These are phyloP conservation scores for Carterocephalus palaemon DNA, from an alignment of 2,888 invertebrate species.

Conservation along the genomic window DNA sequence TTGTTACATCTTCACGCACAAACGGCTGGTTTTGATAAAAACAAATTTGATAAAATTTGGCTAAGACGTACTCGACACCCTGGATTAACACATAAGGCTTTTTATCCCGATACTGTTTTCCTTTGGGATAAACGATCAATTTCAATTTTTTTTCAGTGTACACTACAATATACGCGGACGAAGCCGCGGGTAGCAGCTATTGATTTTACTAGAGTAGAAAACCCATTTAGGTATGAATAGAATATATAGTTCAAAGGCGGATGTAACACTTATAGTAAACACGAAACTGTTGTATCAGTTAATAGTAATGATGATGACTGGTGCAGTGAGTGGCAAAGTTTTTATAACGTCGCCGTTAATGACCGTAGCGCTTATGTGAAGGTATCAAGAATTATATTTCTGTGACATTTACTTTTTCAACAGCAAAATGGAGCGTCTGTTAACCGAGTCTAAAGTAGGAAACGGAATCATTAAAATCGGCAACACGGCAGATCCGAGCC, in stretches of 20 bases:
- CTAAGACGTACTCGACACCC: too few relatives aligned
- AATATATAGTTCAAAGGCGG: conserved; percentile 35
- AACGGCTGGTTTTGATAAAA: too few relatives aligned
- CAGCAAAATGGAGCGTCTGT: conserved; percentile 11
- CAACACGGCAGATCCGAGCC: conserved; percentile 23
- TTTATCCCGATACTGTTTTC: too few relatives aligned
- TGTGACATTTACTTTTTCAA: conserved; percentile 11
- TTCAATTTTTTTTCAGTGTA: too few relatives aligned
- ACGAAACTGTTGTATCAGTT: conserved; percentile 32
- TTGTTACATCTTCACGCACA: too few relatives aligned
- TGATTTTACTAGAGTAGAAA: too few relatives aligned
- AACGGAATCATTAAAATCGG: conserved; percentile 34
- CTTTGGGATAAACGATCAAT: too few relatives aligned
- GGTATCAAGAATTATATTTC: conserved; percentile 20
- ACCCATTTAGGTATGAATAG: conserved; percentile 27
- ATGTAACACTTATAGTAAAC: conserved; percentile 39
- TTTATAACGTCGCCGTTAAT: conserved; percentile 7
- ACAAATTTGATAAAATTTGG: too few relatives aligned
- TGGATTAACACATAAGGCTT: too few relatives aligned
- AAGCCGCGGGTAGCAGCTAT: too few relatives aligned
- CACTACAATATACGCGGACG: too few relatives aligned
- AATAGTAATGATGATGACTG: conserved; percentile 40
- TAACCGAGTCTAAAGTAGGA: conserved; percentile 29
- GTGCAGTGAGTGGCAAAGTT: conserved; percentile 27
- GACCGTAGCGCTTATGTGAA: conserved; percentile 16